These are phyloP conservation scores for Heliconius ismenius DNA, from an alignment of 2,888 invertebrate species.

Conservation along the genomic window DNA sequence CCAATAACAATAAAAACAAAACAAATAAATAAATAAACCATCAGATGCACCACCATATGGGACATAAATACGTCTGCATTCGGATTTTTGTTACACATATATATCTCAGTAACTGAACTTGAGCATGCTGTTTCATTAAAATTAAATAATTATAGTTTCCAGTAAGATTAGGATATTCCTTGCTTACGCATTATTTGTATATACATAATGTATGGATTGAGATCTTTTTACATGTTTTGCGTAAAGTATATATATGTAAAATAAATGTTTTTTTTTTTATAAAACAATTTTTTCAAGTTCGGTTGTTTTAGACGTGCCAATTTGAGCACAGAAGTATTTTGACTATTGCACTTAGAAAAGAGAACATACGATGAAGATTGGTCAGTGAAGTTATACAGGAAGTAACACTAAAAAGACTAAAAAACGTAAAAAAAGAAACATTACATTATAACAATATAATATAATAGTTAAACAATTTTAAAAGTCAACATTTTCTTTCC, in stretches of 20 bases:
- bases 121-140: background rate
- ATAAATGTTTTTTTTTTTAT: too few relatives aligned
- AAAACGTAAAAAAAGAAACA: background rate
- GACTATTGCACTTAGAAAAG: too few relatives aligned
- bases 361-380: too few relatives aligned
- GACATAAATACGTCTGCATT: conserved; percentile 29
- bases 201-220: background rate
- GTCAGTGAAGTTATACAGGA: too few relatives aligned
- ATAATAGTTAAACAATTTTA: background rate
- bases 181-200: background rate
- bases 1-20: conserved; percentile 30
- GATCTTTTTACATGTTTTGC: too few relatives aligned
- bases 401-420: too few relatives aligned
- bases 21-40: conserved; percentile 31
- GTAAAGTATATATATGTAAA: too few relatives aligned
- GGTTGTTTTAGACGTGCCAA: too few relatives aligned
- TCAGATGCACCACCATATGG: conserved; percentile 30
- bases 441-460: background rate
- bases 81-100: background rate
- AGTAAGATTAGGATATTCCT: background rate
- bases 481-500: conserved; percentile 16
- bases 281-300: too few relatives aligned
- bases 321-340: too few relatives aligned
- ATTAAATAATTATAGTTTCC: background rate
- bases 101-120: background rate